Base-by-base conservation (phyloP, 1,140 invertebrate species). In the Drosophila nigrodunni region DNA sequence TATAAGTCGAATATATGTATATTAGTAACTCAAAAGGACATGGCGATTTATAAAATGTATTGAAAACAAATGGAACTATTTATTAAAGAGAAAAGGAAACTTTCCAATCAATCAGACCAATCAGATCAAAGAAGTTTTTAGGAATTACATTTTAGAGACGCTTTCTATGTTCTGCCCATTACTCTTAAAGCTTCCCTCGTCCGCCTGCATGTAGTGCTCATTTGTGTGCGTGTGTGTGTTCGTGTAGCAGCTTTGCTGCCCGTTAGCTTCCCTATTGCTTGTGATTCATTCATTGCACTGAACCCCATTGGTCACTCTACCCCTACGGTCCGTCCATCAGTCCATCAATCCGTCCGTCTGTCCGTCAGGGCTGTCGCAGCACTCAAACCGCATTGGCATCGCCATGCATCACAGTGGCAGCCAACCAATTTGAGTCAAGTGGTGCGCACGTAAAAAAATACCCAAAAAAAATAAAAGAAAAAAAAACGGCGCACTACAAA, bases 271-370 rank as follows among this genome's bases (percentile, higher is more conserved):
- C 52, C 37, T 43, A 44, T 58, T 15, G 67, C 79, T 80, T 60
- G 80, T 87, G 82, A 88, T 87, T 88, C 82, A 87, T 83, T 83
- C 82, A 87, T 88, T 80, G 64, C 64, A 77, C 74, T 88, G 55
- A 43, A 13, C 30, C 34, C 68, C 65, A 65, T 74, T 62, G 64
- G 69, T 68, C 69, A 77, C 59, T 74, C 73, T 44, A 46, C 47
- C 52, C 30, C 37, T 67, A 58, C 71, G 35, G 70, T 25, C 59
- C 25, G 61, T 39, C 66, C 13, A 21, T 18, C 66, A 7, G 41
- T 58, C 66, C 41, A 37, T 41, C 49, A 11, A 15, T 55, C 74
- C n/a, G 74, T 65, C 78, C 43, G 74, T 65, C 39, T 39, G 81
- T 52, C 66, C 54, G 82, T 86, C 83, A 65, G 64, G 54, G 67